phyloP scores from a whole-genome alignment of 2,113 vertebrate genomes.

The Scopus umbretta region DNA sequence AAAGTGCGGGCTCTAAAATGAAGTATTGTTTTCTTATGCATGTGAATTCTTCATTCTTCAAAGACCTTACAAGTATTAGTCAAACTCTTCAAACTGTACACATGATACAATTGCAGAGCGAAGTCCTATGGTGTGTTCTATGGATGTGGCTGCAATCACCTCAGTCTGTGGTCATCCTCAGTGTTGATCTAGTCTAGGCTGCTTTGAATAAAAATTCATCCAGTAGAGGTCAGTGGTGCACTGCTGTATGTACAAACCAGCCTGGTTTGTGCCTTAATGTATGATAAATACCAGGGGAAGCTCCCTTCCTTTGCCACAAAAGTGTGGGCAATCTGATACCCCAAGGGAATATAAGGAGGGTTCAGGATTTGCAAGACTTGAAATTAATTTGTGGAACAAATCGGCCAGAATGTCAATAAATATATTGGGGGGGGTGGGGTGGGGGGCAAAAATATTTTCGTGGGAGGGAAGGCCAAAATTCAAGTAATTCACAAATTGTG shows the following conservation, averaged over 20 bases:
- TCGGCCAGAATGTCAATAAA: not conserved
- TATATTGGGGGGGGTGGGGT: not conserved
- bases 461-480: not conserved
- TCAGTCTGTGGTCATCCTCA: not conserved
- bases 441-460: not conserved
- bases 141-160: not conserved
- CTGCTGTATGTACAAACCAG: not conserved
- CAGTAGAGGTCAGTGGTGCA: slow-evolving; percentile 46
- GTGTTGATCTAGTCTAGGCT: not conserved
- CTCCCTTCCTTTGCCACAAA: not conserved
- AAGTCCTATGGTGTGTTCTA: not conserved
- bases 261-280: not conserved
- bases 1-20: not conserved
- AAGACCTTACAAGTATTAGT: not conserved
- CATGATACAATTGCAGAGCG: accelerated
- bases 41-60: not conserved
- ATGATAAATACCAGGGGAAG: not conserved
- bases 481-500: not conserved
- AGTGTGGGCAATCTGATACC: not conserved
- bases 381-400: not conserved
- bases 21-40: not conserved
- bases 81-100: not conserved
- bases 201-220: not conserved
- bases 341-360: not conserved
- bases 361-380: not conserved